phyloP scores from a whole-genome alignment of 2,797 vertebrate genomes.

The Otolemur crassicaudatus region DNA sequence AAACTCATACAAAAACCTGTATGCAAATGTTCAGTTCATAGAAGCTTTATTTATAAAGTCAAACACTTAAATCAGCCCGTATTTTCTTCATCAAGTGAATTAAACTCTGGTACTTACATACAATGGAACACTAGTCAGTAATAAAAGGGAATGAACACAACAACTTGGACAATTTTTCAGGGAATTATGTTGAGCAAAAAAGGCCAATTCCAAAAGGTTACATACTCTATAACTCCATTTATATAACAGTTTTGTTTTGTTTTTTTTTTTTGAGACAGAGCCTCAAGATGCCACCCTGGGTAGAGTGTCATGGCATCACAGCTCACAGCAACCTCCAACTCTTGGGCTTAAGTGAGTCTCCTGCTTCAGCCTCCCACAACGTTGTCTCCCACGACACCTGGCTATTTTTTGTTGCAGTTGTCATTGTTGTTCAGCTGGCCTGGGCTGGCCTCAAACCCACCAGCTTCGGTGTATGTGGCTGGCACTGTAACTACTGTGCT shows the following conservation, averaged over 20 bases:
- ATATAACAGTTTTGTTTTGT: slow-evolving; percentile 28
- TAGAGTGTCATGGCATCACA: too few species aligned
- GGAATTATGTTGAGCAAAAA: slow-evolving; percentile 16
- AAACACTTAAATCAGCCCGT: slow-evolving; percentile 14
- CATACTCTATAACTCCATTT: slow-evolving; percentile 32
- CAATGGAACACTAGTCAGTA: not conserved
- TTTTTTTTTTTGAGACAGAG: too few species aligned
- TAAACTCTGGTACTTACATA: not conserved
- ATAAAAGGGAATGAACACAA: slow-evolving; percentile 18
- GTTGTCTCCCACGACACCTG: too few species aligned
- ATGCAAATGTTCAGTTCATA: not conserved
- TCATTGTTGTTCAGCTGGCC: too few species aligned
- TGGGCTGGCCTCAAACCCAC: too few species aligned
- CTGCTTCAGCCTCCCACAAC: too few species aligned
- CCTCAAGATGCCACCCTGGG: too few species aligned
- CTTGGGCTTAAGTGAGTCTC: too few species aligned
- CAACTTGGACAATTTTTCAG: not conserved
- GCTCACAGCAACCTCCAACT: too few species aligned
- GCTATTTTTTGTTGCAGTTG: too few species aligned
- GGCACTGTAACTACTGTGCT: too few species aligned
- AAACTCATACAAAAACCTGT: not conserved
- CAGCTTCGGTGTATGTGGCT: too few species aligned
- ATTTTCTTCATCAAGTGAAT: not conserved
- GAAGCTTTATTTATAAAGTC: not conserved
- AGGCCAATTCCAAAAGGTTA: not conserved